Base-by-base conservation (phyloP, 2,888 invertebrate species). In the Marronus borbonicus region DNA sequence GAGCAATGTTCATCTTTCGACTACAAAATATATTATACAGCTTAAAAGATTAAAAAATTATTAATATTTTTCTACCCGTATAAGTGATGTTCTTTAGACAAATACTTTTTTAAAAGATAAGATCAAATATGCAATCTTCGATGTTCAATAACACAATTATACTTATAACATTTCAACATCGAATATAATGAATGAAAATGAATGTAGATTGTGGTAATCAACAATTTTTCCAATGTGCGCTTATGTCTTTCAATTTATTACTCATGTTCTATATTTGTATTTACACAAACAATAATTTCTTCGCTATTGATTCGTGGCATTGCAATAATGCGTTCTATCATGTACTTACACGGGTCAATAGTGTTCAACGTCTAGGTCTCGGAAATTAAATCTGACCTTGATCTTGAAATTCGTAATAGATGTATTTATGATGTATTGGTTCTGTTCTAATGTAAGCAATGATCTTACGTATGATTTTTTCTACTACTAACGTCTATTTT, bases 281-380 rank as follows among this genome's bases (percentile, higher is more conserved):
- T 66, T 66, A 66, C 10, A 66, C 65, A 66, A 66, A 55, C 55
- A 55, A 55, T 36, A 66, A 66, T 44, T 66, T 10, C 65, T 44
- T 66, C 17, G 39, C n/a, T 44, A 66, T 66, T 66, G 65, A 66
- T 66, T 44, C 17, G 65, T 44, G 44, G 39, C 65, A 20, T 10
- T 58, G 55, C 55, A 58, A 58, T 58, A 58, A 58, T 58, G 55
- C n/a, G 55, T 58, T 58, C 20, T 20, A 58, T 58, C 55, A 62
- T 28, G 62, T 31, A 31, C n/a, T 62, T 68, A 68, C 39, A 68
- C 68, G 68, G 68, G 68, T 68, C 68, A 68, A 68, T 68, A 68
- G 28, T 68, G 68, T 50, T 68, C 68, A 68, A 68, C 52, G 68
- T 68, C 68, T 68, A 68, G 68, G 68, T 28, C 68, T 68, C 24